phyloP scores from a whole-genome alignment of 2,113 vertebrate genomes.

The Poecilia latipinna region DNA sequence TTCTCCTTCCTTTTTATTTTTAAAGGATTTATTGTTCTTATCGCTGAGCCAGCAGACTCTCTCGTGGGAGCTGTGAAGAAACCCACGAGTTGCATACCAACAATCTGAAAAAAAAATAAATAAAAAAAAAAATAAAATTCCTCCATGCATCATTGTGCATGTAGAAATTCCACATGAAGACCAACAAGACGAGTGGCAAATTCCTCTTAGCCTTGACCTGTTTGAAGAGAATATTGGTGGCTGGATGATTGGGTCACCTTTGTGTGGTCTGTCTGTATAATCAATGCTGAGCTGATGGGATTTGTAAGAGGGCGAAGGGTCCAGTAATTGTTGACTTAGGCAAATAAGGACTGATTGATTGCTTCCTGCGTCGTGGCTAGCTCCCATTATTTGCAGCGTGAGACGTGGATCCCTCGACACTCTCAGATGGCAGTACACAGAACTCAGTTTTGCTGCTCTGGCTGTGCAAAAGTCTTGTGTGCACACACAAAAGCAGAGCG shows the following conservation, averaged over 20 bases:
- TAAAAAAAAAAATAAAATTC: not conserved
- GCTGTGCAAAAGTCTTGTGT: conserved; percentile 3
- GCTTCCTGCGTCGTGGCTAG: conserved; percentile 69
- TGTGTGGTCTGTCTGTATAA: conserved; percentile 46
- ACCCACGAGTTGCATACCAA: conserved; percentile 61
- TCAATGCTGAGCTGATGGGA: conserved; percentile 76
- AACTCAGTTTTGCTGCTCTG: conserved; percentile 18
- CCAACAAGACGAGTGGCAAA: conserved; percentile 21
- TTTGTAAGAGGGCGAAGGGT: conserved; percentile 73
- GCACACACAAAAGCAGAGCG: not conserved
- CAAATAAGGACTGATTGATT: conserved; percentile 74
- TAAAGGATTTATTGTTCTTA: conserved; percentile 77
- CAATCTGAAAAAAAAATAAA: not conserved
- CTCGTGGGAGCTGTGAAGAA: conserved; percentile 41
- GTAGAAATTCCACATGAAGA: not conserved
- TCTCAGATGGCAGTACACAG: conserved; percentile 48
- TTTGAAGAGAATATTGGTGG: conserved; percentile 18
- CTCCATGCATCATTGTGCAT: not conserved
- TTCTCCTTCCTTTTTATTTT: conserved; percentile 34
- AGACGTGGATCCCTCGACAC: conserved; percentile 23
- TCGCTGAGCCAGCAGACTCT: conserved; percentile 65
- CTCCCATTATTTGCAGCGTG: conserved; percentile 49
- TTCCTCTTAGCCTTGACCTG: conserved; percentile 4
- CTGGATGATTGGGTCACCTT: conserved; percentile 38
- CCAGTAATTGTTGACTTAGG: conserved; percentile 77